These are phyloP conservation scores for Pseudanteris insignis DNA, from an alignment of 2,888 invertebrate genomes.

Conservation along the genomic window DNA sequence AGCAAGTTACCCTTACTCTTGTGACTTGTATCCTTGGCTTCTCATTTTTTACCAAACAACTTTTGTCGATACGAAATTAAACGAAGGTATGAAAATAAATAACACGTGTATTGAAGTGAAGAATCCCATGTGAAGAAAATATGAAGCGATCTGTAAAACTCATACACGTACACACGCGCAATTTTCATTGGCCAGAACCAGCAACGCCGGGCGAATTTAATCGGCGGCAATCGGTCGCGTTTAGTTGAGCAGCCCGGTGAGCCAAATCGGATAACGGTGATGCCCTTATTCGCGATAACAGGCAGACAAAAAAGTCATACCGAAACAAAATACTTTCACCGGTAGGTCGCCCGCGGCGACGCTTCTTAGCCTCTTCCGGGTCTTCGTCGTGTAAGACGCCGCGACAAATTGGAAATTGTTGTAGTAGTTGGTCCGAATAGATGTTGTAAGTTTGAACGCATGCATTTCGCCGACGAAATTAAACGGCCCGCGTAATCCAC, in stretches of 20 bases:
- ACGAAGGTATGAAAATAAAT: too few relatives aligned
- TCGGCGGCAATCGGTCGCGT: conserved; percentile 8
- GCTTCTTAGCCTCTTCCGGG: conserved; percentile 32
- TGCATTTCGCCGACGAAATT: conserved; percentile 18
- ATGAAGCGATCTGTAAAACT: neutral
- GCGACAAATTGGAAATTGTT: conserved; percentile 64
- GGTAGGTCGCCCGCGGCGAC: conserved; percentile 15
- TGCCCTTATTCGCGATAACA: conserved; percentile 24
- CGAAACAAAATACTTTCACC: conserved; percentile 41
- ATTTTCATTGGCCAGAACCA: too few relatives aligned
- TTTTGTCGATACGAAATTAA: too few relatives aligned
- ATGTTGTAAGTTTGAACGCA: conserved; percentile 19
- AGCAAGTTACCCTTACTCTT: too few relatives aligned
- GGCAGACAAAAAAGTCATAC: conserved; percentile 18
- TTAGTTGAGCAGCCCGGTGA: conserved; percentile 1
- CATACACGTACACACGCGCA: too few relatives aligned
- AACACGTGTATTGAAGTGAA: neutral
- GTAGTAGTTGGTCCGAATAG: conserved; percentile 31
- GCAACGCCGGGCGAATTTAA: conserved; percentile 8
- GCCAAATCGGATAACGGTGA: conserved; percentile 21
- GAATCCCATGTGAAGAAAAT: too few relatives aligned
- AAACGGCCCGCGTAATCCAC: conserved; percentile 12
- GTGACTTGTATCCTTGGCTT: too few relatives aligned
- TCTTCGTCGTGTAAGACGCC: conserved; percentile 50
- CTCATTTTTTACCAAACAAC: too few relatives aligned